Conservation (phyloP, 2,113 vertebrate species). For the Uropsilus gracilis region DNA sequence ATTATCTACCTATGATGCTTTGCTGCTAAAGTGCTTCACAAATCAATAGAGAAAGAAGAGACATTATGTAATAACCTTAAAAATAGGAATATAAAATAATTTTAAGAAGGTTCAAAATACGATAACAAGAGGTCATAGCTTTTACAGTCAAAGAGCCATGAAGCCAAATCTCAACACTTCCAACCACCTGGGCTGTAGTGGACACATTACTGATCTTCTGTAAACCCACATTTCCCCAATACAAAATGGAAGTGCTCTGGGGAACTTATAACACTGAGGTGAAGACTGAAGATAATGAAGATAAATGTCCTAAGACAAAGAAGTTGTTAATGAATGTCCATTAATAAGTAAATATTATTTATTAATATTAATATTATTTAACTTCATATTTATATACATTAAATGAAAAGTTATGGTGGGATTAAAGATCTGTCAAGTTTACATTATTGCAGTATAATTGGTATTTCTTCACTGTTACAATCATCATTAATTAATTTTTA, state of each 20-base stretch:
- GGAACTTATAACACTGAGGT: background rate
- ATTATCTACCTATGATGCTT: background rate
- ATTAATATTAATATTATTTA: conserved; percentile 16
- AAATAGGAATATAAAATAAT: background rate
- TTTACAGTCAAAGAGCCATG: background rate
- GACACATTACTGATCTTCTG: background rate
- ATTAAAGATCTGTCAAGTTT: background rate
- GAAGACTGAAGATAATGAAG: background rate
- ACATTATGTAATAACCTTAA: background rate
- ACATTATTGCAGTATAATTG: background rate
- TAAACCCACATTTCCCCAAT: background rate
- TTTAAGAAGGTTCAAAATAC: background rate
- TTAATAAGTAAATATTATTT: background rate
- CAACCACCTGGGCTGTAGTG: fast-evolving
- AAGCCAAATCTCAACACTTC: background rate
- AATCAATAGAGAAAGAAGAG: background rate
- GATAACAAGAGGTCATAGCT: fast-evolving
- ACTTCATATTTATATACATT: background rate
- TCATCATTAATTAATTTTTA: conserved; percentile 7
- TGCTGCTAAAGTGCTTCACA: background rate
- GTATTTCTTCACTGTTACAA: background rate
- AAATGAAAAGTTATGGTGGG: background rate
- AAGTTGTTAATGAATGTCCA: background rate
- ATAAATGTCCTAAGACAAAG: background rate
- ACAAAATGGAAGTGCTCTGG: background rate